Evolutionary conservation across 2,888 invertebrate species (phyloP).

Genomic region (Drosophila quinaria): DNA sequence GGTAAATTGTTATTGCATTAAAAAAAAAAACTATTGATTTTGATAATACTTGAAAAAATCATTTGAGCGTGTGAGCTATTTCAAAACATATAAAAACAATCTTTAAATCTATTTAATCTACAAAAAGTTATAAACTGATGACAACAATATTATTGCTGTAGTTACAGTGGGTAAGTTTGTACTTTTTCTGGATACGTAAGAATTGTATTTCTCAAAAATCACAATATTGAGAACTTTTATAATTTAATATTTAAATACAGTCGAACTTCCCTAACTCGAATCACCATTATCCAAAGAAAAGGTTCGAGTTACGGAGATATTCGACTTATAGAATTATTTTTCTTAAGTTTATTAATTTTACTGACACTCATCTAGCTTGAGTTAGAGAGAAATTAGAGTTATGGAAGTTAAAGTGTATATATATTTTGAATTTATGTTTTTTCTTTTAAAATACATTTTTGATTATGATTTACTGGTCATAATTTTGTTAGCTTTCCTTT

Average conservation of each 20-base stretch:
- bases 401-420: too few relatives aligned
- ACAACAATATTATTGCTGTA: slow-evolving; percentile 1
- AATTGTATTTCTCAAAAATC: neutral
- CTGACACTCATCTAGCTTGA: too few relatives aligned
- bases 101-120: neutral
- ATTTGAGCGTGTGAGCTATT: neutral
- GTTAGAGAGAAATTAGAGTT: too few relatives aligned
- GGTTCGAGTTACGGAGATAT: too few relatives aligned
- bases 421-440: too few relatives aligned
- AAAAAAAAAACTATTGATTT: slow-evolving; percentile 8
- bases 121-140: neutral
- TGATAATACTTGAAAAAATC: neutral
- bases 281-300: too few relatives aligned
- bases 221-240: too few relatives aligned
- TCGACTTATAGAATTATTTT: too few relatives aligned
- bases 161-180: neutral
- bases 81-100: neutral
- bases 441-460: too few relatives aligned
- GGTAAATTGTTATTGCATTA: neutral
- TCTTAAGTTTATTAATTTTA: too few relatives aligned
- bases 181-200: neutral
- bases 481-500: neutral
- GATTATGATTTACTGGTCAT: too few relatives aligned
- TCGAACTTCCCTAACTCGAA: too few relatives aligned
- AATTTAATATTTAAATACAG: neutral